phyloP scores from a whole-genome alignment of 2,888 invertebrate genomes.

The Melinaea menophilus region DNA sequence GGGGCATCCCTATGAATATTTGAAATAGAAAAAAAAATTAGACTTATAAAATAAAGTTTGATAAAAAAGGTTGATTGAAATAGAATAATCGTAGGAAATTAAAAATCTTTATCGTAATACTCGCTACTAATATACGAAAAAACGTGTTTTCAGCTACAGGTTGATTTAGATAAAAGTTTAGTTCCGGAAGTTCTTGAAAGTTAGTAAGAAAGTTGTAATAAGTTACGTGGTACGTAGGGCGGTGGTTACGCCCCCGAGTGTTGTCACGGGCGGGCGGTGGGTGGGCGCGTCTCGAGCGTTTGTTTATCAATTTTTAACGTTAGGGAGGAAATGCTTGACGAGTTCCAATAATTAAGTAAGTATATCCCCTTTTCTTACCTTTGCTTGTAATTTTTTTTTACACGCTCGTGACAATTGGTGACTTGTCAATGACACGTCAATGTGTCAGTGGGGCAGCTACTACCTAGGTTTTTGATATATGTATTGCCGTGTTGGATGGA shows the following conservation, averaged over 20 bases:
- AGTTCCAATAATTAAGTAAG: constrained; percentile 10
- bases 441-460: no score
- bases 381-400: not conserved
- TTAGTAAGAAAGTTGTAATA: constrained; percentile 53
- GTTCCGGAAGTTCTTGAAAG: constrained; percentile 9
- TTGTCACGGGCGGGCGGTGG: constrained; percentile 71
- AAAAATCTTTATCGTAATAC: no score
- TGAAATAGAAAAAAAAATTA: no score
- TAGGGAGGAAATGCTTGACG: constrained; percentile 29
- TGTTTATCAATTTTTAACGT: constrained; percentile 52
- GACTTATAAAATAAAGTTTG: no score
- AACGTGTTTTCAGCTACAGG: not conserved
- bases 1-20: no score
- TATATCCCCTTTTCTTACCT: constrained; percentile 2
- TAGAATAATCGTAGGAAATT: no score
- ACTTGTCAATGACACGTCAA: no score
- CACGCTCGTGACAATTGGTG: no score
- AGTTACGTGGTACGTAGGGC: constrained; percentile 59
- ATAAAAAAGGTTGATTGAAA: no score
- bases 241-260: constrained; percentile 73
- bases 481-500: no score
- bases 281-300: constrained; percentile 62
- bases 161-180: not conserved
- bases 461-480: no score
- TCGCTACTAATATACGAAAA: not conserved